These are phyloP conservation scores for Drosophila ficusphila DNA, from an alignment of 1,140 invertebrate genomes.

Conservation along the genomic window DNA sequence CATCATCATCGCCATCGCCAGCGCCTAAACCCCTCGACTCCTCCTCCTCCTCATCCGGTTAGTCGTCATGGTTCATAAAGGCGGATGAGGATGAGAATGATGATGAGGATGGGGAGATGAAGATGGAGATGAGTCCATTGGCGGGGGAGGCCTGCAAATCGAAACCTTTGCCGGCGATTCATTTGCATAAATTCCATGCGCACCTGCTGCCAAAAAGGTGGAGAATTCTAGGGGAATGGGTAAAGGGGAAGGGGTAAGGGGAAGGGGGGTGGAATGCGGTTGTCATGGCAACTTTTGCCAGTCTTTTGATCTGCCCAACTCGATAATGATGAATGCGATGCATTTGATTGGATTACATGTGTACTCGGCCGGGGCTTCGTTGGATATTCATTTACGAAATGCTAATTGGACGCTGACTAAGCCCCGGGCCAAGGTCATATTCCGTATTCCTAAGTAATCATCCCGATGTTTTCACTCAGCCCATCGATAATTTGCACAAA, in stretches of 20 bases:
- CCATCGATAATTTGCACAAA: conserved; percentile 18
- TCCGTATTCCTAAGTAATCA: conserved; percentile 23
- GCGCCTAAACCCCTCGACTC: not conserved
- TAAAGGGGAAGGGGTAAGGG: not conserved
- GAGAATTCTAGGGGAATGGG: too few species aligned
- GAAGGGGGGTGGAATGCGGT: conserved; percentile 6
- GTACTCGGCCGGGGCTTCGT: conserved; percentile 13
- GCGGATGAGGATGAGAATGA: too few species aligned
- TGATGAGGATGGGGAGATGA: too few species aligned
- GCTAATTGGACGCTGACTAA: conserved; percentile 54
- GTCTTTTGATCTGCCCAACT: conserved; percentile 60
- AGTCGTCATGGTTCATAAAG: conserved; percentile 37
- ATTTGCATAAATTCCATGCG: conserved; percentile 66
- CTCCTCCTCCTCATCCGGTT: not conserved
- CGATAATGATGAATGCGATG: conserved; percentile 59
- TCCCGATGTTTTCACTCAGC: conserved; percentile 1
- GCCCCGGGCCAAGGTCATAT: conserved; percentile 31
- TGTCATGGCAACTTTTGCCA: conserved; percentile 47
- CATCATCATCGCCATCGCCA: conserved; percentile 13
- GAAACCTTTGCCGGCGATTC: conserved; percentile 41
- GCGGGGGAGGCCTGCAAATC: conserved; percentile 34
- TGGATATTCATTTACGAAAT: conserved; percentile 49
- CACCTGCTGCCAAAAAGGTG: conserved; percentile 39
- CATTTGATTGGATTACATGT: conserved; percentile 69
- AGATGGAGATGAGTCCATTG: not conserved